A percentile compares a stretch with the other conserved stretches of the same genome.
phyloP scores from a whole-genome alignment of 1,140 invertebrate genomes.

The Drosophila athabasca region DNA sequence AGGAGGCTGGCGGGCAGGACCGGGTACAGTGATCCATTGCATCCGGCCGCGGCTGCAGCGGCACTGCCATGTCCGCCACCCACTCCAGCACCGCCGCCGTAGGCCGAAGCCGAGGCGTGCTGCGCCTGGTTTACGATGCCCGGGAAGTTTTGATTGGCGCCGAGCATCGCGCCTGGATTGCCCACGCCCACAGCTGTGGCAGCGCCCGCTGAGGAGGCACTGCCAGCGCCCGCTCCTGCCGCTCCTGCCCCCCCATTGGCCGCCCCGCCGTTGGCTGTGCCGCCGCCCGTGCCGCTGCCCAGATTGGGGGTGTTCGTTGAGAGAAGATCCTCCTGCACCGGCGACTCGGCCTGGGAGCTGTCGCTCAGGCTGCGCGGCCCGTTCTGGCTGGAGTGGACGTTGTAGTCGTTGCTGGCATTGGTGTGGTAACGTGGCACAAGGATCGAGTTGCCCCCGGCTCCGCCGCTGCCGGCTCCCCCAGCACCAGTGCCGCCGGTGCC shows the following conservation, averaged over 20 bases:
- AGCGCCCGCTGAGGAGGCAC: constrained; percentile 83
- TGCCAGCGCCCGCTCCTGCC: constrained; percentile 85
- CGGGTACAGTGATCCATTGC: constrained; percentile 88
- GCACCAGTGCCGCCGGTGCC: constrained; percentile 54
- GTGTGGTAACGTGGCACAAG: constrained; percentile 85
- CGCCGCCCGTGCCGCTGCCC: constrained; percentile 70
- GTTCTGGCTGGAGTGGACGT: constrained; percentile 83
- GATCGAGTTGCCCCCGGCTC: constrained; percentile 68
- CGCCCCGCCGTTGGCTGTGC: constrained; percentile 87
- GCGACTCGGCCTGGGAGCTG: constrained; percentile 92
- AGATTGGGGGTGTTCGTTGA: constrained; percentile 85
- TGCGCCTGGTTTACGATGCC: constrained; percentile 79
- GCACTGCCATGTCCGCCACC: constrained; percentile 69
- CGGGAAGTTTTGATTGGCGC: constrained; percentile 78
- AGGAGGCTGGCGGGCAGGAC: constrained; percentile 91
- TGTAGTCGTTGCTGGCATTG: constrained; percentile 83
- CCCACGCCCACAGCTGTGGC: constrained; percentile 83
- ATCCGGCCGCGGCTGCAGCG: constrained; percentile 77
- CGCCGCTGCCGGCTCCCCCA: constrained; percentile 45
- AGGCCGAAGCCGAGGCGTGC: constrained; percentile 69
- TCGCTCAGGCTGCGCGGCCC: constrained; percentile 89
- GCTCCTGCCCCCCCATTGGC: constrained; percentile 84
- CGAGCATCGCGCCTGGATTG: constrained; percentile 62
- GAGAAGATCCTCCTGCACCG: constrained; percentile 90
- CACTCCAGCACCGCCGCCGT: constrained; percentile 54